These are phyloP conservation scores for Acleris emargana DNA, from an alignment of 2,888 invertebrate species.

Conservation along the genomic window DNA sequence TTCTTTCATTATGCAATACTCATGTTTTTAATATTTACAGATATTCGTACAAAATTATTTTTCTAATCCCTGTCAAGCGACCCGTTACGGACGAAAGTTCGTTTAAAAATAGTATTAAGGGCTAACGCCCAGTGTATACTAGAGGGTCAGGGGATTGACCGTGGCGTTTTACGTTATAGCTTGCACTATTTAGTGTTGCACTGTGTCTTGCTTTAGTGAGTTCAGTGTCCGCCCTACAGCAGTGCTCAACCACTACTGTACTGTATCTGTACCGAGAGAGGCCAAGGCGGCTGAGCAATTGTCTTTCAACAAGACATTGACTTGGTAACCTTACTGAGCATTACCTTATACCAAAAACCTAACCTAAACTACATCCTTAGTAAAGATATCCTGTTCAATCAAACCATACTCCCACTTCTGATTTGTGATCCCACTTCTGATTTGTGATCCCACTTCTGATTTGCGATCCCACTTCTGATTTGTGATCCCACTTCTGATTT, in stretches of 20 bases:
- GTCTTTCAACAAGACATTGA: slow-evolving; percentile 83
- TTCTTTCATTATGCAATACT: slow-evolving; percentile 8
- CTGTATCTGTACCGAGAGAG: slow-evolving; percentile 66
- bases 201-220: slow-evolving; percentile 31
- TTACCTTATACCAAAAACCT: slow-evolving; percentile 20
- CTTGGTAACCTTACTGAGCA: slow-evolving; percentile 62
- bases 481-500: slow-evolving; percentile 3
- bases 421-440: slow-evolving; percentile 3
- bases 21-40: slow-evolving; percentile 35
- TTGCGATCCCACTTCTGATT: slow-evolving; percentile 2
- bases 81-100: slow-evolving; percentile 65
- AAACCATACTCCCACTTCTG: background rate
- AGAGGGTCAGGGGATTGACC: slow-evolving; percentile 68
- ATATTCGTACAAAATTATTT: slow-evolving; percentile 38
- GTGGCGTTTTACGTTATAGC: slow-evolving; percentile 55
- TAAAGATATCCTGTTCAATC: no score
- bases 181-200: slow-evolving; percentile 54
- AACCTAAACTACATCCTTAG: slow-evolving; percentile 6
- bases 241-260: slow-evolving; percentile 78
- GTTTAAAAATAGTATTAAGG: slow-evolving; percentile 77
- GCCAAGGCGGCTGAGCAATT: slow-evolving; percentile 67
- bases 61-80: slow-evolving; percentile 66
- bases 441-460: slow-evolving; percentile 1
- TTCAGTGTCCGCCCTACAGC: slow-evolving; percentile 55
- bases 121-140: slow-evolving; percentile 71